These are phyloP conservation scores for Calosoma granatense DNA, from an alignment of 1,140 invertebrate genomes.

Conservation along the genomic window DNA sequence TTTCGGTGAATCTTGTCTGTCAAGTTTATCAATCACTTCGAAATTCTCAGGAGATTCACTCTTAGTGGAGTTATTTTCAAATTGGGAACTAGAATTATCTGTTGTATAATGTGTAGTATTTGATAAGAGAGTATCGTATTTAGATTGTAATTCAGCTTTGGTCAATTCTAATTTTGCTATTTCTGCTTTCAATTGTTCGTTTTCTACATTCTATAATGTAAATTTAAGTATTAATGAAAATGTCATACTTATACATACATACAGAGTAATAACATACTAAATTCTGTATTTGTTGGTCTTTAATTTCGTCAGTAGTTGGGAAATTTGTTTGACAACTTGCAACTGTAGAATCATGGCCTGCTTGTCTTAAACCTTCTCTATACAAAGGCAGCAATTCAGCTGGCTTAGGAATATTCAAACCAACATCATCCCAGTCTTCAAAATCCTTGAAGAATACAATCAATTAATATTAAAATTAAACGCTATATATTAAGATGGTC, in stretches of 20 bases:
- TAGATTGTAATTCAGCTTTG: constrained; percentile 31
- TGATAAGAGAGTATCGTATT: neutral
- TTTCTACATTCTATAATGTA: constrained; percentile 29
- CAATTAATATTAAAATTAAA: constrained; percentile 8
- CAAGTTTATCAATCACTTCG: constrained; percentile 31
- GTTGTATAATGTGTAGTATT: neutral
- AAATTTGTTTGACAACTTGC: constrained; percentile 36
- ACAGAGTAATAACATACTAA: constrained; percentile 22
- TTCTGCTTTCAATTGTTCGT: constrained; percentile 40
- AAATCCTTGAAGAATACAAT: constrained; percentile 54
- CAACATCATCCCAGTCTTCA: constrained; percentile 91
- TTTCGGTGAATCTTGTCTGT: constrained; percentile 13
- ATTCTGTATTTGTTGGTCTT: constrained; percentile 35
- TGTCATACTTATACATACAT: neutral
- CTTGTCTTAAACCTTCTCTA: constrained; percentile 50
- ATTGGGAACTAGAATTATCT: constrained; percentile 10
- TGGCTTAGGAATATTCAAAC: constrained; percentile 75
- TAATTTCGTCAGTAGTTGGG: constrained; percentile 29
- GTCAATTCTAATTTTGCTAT: constrained; percentile 23
- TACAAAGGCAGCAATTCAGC: constrained; percentile 67
- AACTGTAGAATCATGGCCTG: constrained; percentile 32
- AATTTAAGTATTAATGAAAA: neutral
- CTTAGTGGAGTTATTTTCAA: constrained; percentile 15
- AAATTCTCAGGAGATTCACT: constrained; percentile 32
- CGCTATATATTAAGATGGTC: neutral